Evolutionary conservation across 1,140 invertebrate species (phyloP).

Genomic region (Pseudobourletiella spinata): DNA sequence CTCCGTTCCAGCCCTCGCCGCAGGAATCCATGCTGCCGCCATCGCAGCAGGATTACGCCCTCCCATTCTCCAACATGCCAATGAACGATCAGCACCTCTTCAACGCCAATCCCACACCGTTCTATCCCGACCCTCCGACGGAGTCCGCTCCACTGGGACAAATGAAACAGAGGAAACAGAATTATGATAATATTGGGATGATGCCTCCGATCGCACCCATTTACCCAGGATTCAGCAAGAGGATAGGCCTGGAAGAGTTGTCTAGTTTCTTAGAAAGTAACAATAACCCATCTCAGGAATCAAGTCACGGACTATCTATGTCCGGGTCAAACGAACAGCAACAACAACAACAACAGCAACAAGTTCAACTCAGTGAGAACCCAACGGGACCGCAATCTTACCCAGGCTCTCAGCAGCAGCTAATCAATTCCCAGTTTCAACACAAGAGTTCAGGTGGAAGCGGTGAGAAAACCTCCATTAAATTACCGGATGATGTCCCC

Average conservation of each 20-base stretch:
- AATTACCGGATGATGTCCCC: slow-evolving; percentile 71
- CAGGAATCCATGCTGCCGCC: not conserved
- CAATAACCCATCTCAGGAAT: slow-evolving; percentile 36
- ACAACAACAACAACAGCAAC: slow-evolving; percentile 6
- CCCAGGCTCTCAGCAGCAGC: slow-evolving; percentile 6
- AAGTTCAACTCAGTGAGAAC: slow-evolving; percentile 2
- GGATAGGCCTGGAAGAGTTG: slow-evolving; percentile 14
- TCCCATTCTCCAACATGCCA: not conserved
- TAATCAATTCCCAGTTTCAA: slow-evolving; percentile 11
- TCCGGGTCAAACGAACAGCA: slow-evolving; percentile 1
- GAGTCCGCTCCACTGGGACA: not conserved
- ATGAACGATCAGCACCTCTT: not conserved
- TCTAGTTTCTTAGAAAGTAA: not conserved
- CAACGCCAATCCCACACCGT: not conserved
- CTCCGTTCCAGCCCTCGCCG: not conserved
- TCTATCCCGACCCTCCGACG: not conserved
- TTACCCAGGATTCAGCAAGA: slow-evolving; percentile 15
- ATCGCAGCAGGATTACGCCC: not conserved
- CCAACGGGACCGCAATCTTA: slow-evolving; percentile 1
- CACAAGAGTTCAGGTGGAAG: slow-evolving; percentile 18
- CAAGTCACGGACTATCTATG: slow-evolving; percentile 38
- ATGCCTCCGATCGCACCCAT: slow-evolving; percentile 6
- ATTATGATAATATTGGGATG: slow-evolving; percentile 4
- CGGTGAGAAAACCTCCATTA: slow-evolving; percentile 40
- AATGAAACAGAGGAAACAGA: not conserved